Base-by-base conservation (phyloP, 2,888 invertebrate species). In the Malachius bipustulatus region DNA sequence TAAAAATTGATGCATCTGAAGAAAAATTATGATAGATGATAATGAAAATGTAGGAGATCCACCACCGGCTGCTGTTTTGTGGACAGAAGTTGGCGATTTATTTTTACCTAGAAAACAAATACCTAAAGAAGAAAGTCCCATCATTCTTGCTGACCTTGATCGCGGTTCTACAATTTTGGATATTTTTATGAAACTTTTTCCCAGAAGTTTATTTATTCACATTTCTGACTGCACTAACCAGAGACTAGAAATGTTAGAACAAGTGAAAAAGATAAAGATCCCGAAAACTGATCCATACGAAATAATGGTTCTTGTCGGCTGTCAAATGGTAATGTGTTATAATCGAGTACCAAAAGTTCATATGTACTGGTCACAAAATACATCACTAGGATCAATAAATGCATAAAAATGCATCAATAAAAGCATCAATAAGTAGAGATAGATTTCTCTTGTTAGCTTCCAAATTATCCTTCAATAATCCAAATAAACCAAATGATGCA, bases 381-480 rank as follows among this genome's bases (percentile, higher is more conserved):
- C n/a, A n/a, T n/a, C n/a, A n/a, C n/a, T n/a, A n/a, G n/a, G n/a
- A n/a, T n/a, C n/a, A n/a, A n/a, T n/a, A n/a, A n/a, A n/a, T n/a
- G n/a, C n/a, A n/a, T n/a, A n/a, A 34, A n/a, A n/a, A n/a, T n/a
- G n/a, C n/a, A n/a, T n/a, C n/a, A n/a, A 9, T 28, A 28, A 28
- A 28, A 28, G 29, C 6, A 10, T 8, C 29, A 10, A 28, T 28
- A n/a, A 4, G n/a, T 8, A 6, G 36, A 9, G 36, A 36, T 16
- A 11, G 36, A 4, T 36, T 12, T 12, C 15, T 26, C 16, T 16
- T 36, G 11, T 15, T 26, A 14, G 6, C 4, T 2, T 31, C 32
- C 8, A 36, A 36, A 32, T 13, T 36, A 11, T 36, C 24, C 26
- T 36, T 36, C 27, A 30, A 30, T 32, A 16, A 8, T 4, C 36